Percentiles rank a stretch among this genome's conserved stretches.
phyloP scores from a whole-genome alignment of 2,888 invertebrate genomes.

The Polylopha cassiicola region DNA sequence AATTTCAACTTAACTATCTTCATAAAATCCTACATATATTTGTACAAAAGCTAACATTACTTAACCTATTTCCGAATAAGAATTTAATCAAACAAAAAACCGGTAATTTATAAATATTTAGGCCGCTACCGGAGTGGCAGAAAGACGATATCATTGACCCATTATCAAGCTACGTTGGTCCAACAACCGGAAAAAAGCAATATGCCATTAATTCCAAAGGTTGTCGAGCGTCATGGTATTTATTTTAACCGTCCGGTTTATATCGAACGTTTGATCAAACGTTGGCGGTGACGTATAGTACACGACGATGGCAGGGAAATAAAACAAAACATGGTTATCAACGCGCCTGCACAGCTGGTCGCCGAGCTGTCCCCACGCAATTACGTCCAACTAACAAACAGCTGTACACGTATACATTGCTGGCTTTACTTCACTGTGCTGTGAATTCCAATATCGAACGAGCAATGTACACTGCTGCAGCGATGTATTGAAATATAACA shows the following conservation, averaged over 20 bases:
- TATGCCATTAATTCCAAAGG: conserved; percentile 15
- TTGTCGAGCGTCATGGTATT: conserved; percentile 11
- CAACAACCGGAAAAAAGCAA: conserved; percentile 29
- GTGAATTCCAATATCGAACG: not conserved
- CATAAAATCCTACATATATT: too few species aligned
- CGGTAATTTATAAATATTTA: conserved; percentile 22
- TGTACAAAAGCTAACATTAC: too few species aligned
- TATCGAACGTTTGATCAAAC: conserved; percentile 33
- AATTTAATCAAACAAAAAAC: conserved; percentile 15
- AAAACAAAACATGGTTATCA: conserved; percentile 60
- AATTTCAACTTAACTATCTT: too few species aligned
- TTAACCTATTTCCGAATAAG: not conserved
- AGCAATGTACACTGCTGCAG: conserved; percentile 17
- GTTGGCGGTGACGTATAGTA: conserved; percentile 44
- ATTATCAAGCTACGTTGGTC: conserved; percentile 32
- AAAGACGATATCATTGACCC: conserved; percentile 31
- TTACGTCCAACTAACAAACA: conserved; percentile 25
- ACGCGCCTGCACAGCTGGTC: conserved; percentile 58
- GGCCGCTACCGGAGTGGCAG: conserved; percentile 32
- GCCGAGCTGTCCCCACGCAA: conserved; percentile 27
- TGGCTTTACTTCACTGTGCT: conserved; percentile 2
- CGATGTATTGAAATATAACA: conserved; percentile 8
- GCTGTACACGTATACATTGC: conserved; percentile 31
- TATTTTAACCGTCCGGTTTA: conserved; percentile 25
- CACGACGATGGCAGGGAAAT: conserved; percentile 51